Percentiles rank a stretch among this genome's conserved stretches.
Conservation (phyloP, 1,140 invertebrate genomes). For the Apis florea region DNA sequence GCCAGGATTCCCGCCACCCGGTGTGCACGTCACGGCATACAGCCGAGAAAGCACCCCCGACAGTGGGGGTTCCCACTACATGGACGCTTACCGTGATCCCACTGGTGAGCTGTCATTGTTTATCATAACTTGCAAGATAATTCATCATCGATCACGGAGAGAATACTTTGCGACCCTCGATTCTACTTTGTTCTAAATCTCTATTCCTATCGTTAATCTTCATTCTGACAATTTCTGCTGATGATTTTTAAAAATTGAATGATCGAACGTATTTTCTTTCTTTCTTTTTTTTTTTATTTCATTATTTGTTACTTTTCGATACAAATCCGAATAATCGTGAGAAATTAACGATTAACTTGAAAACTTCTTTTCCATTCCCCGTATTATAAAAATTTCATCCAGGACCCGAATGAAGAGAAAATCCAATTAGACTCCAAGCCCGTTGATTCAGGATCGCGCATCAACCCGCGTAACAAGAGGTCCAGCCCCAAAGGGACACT, state of each 20-base stretch:
- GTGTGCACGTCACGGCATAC: conserved; percentile 83
- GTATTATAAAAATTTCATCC: no score
- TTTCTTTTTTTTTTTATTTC: background rate
- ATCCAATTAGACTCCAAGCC: background rate
- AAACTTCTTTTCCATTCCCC: background rate
- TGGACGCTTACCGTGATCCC: conserved; percentile 91
- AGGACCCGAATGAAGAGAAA: background rate
- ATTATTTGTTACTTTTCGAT: background rate
- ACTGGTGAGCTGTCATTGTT: conserved; percentile 83
- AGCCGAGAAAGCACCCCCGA: conserved; percentile 92
- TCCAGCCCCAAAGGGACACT: no score
- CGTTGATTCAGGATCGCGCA: background rate
- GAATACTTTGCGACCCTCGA: conserved; percentile 40
- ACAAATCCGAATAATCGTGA: no score
- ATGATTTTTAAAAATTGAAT: background rate
- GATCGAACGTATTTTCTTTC: no score
- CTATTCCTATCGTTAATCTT: background rate
- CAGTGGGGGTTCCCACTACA: conserved; percentile 90
- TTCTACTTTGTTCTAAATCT: background rate
- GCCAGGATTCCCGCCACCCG: conserved; percentile 78
- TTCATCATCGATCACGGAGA: conserved; percentile 22
- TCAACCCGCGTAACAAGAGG: background rate
- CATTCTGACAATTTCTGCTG: background rate
- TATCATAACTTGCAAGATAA: conserved; percentile 43
- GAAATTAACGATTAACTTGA: background rate